Evolutionary conservation across 2,888 invertebrate genomes (phyloP), one percentile per base, ranked within the genome.

Genomic region (Amiota mariae): DNA sequence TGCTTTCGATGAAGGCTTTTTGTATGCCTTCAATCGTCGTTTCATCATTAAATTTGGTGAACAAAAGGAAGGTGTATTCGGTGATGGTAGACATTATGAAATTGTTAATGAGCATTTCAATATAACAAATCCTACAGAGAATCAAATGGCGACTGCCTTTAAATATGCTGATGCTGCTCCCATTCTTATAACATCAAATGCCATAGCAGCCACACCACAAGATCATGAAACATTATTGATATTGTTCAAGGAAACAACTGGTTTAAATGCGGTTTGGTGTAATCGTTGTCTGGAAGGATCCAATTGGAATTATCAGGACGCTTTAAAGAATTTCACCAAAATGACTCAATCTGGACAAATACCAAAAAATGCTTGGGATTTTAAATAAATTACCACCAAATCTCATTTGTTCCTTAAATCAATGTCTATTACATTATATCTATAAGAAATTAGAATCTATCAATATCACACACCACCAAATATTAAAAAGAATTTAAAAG

Each of bases 71-170:
- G 82, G 76, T 66, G 3, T 12, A 8, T 3, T 3, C 12, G 11
- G 8, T 6, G 15, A 57, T 1, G 81, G 77, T 1, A 73, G 67
- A 2, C 79, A 80, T 12, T 79, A 86, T 73, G 80, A 81, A 75
- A 88, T 89, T 61, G 77, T 82, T 11, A 89, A 89, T 18, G 89
- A 89, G 57, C 82, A 82, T 9, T 78, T 88, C 0, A 85, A 80
- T 54, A 81, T 89, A 1, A 79, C 78, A 71, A 87, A 82, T 75
- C 88, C 89, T 3, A 80, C 86, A 4, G 66, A 73, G 9, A 78
- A 66, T 24, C 85, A 86, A 77, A 73, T 75, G 36, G 83, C 75
- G 48, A 80, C 77, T 54, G 81, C 86, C 6, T 88, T 88, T 18
- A 87, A 86, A 72, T 85, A 85, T 68, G 57, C 6, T n/a, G 68